A percentile compares a stretch with the other conserved stretches of the same genome.
Evolutionary conservation across 2,113 vertebrate genomes (phyloP).

Genomic region (Planiliza haematocheilus): DNA sequence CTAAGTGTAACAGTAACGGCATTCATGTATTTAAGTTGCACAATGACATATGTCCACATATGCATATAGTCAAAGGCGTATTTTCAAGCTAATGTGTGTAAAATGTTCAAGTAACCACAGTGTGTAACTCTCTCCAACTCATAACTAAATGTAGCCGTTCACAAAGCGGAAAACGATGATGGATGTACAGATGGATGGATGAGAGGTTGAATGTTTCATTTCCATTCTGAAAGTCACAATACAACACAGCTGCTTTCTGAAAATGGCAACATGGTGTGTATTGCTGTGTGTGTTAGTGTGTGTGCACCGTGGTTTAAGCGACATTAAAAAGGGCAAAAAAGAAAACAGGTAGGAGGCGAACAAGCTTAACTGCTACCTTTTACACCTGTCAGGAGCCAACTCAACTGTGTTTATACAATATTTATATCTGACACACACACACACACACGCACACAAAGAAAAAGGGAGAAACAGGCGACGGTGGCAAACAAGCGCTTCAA

Average conservation of each 20-base stretch:
- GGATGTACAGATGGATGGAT: slow-evolving; percentile 6
- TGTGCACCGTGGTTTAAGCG: slow-evolving; percentile 26
- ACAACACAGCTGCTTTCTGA: slow-evolving; percentile 25
- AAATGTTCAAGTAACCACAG: too few species aligned
- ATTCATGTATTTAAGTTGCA: too few species aligned
- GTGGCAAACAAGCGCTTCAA: slow-evolving; percentile 89
- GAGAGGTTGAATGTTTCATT: slow-evolving; percentile 45
- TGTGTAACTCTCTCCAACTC: not conserved
- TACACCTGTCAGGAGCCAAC: slow-evolving; percentile 76
- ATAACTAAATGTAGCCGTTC: not conserved
- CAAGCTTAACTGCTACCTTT: slow-evolving; percentile 76
- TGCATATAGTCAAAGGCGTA: too few species aligned
- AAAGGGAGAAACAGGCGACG: slow-evolving; percentile 60
- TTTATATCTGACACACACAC: slow-evolving; percentile 59
- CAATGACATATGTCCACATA: too few species aligned
- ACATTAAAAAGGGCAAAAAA: slow-evolving; percentile 52
- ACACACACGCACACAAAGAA: slow-evolving; percentile 42
- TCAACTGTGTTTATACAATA: slow-evolving; percentile 77
- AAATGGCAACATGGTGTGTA: not conserved
- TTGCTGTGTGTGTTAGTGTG: slow-evolving; percentile 4
- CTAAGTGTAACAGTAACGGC: too few species aligned
- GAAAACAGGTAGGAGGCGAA: slow-evolving; percentile 63
- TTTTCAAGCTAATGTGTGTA: too few species aligned
- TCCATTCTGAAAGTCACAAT: slow-evolving; percentile 35
- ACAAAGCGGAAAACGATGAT: not conserved